Conservation (phyloP, 2,888 invertebrate genomes). For the Gisinianus flammeolus region DNA sequence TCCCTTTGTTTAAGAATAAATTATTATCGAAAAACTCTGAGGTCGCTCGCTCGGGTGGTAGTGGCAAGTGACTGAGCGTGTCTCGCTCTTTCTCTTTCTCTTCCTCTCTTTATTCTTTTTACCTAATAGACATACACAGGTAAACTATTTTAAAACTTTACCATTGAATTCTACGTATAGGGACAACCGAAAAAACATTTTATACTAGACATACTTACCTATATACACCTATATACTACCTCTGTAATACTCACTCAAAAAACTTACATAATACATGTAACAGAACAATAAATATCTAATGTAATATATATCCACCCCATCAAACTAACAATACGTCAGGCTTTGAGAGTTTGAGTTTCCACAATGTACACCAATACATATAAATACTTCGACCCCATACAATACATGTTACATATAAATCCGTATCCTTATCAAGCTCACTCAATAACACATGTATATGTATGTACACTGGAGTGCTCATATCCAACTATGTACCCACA, state of each 20-base stretch:
- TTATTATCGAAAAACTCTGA: conserved; percentile 24
- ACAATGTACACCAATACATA: neutral
- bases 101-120: conserved; percentile 11
- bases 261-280: conserved; percentile 8
- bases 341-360: neutral
- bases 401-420: neutral
- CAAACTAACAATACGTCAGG: neutral
- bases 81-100: neutral
- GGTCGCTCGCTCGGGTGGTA: conserved; percentile 25
- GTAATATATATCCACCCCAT: neutral
- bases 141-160: conserved; percentile 5
- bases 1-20: conserved; percentile 48
- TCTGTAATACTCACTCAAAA: neutral
- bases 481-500: neutral
- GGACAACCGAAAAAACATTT: neutral
- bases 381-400: neutral
- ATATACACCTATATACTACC: no score
- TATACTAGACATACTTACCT: no score
- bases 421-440: no score
- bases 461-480: neutral
- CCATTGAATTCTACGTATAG: neutral
- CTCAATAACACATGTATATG: neutral
- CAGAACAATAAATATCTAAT: neutral
- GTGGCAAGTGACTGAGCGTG: conserved; percentile 6
- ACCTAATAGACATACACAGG: neutral